Conservation (phyloP, 2,113 vertebrate species). For the Clarias macrocephalus region DNA sequence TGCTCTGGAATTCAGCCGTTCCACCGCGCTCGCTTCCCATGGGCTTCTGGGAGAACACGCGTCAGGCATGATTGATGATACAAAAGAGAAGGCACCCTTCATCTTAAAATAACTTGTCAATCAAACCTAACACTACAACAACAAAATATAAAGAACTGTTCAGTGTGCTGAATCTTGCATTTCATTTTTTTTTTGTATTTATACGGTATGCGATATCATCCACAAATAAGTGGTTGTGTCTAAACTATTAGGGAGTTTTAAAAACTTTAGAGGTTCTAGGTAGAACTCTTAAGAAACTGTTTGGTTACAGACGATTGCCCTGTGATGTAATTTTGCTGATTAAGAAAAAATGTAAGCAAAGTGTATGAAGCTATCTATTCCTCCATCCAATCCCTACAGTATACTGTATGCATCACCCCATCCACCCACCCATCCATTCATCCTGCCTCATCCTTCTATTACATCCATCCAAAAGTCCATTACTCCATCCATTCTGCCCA, state of each 20-base stretch:
- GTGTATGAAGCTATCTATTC: neutral
- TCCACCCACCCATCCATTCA: no score
- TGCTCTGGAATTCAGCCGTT: slow-evolving; percentile 15
- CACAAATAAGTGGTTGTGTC: neutral
- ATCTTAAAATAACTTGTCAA: slow-evolving; percentile 43
- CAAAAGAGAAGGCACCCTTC: slow-evolving; percentile 22
- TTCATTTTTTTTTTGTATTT: neutral
- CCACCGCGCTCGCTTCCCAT: slow-evolving; percentile 38
- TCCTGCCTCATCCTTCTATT: no score
- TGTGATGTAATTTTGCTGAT: neutral
- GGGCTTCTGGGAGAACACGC: slow-evolving; percentile 37
- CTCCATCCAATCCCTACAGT: neutral
- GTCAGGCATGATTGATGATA: slow-evolving; percentile 46
- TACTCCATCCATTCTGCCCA: no score
- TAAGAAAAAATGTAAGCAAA: neutral
- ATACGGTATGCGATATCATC: neutral
- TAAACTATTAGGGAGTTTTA: neutral
- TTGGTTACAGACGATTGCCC: neutral
- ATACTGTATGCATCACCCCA: no score
- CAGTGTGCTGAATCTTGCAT: neutral
- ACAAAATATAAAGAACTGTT: neutral
- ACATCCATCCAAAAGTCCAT: no score
- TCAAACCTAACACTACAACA: slow-evolving; percentile 16
- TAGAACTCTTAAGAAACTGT: neutral
- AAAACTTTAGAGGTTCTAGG: neutral